Evolutionary conservation across 1,140 invertebrate genomes (phyloP).

Genomic region (Lepidotrigona ventralis): DNA sequence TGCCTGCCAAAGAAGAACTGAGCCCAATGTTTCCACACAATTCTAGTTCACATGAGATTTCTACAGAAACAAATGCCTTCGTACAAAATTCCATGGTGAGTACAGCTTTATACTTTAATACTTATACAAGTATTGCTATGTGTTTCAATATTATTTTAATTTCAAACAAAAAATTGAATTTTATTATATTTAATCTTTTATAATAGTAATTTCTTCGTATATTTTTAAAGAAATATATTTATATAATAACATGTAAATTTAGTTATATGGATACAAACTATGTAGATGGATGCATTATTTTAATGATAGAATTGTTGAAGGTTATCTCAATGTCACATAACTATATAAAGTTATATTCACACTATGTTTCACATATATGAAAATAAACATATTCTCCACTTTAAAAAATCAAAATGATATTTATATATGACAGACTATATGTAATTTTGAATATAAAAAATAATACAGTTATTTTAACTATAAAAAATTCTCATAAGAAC

Average conservation of each 20-base stretch:
- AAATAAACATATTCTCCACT: neutral
- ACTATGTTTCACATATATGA: neutral
- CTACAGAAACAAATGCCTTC: conserved; percentile 83
- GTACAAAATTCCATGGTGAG: conserved; percentile 82
- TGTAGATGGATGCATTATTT: neutral
- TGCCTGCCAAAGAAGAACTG: conserved; percentile 84
- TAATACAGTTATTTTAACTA: too few species aligned
- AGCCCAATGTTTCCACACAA: conserved; percentile 83
- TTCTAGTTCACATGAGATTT: conserved; percentile 84
- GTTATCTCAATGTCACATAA: neutral
- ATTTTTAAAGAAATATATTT: too few species aligned
- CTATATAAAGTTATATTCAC: neutral
- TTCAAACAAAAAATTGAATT: too few species aligned
- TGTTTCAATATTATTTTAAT: too few species aligned
- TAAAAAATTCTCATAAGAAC: too few species aligned
- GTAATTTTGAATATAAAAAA: neutral
- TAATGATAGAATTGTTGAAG: neutral
- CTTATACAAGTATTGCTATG: too few species aligned
- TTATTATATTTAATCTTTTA: too few species aligned
- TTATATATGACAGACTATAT: neutral
- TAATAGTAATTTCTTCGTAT: too few species aligned
- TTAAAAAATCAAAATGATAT: neutral
- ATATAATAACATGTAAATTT: too few species aligned
- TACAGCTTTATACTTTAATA: neutral
- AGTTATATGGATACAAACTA: neutral